Evolutionary conservation across 2,888 invertebrate genomes (phyloP), one percentile per base, ranked within the genome.

Genomic region (Agrochola circellaris): DNA sequence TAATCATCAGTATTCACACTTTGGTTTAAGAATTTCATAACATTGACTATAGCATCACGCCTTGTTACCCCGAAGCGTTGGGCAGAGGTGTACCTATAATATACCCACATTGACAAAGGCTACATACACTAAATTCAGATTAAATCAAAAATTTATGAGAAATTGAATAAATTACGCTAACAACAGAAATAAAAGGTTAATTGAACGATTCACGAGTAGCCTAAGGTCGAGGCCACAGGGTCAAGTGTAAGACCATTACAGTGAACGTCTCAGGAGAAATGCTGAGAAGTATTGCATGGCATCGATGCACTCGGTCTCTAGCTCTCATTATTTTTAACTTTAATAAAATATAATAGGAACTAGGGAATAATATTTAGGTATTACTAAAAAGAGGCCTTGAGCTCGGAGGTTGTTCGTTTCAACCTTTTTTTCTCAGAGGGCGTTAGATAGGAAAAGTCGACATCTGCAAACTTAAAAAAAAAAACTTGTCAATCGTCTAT

Each of bases 191-290:
- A 58, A 75, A 70, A 69, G 45, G 17, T 38, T 30, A 61, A 61
- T 56, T 30, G 26, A 30, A 58, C 13, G 60, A n/a, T 68, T 56
- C 62, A 48, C 42, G n/a, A 38, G 72, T 56, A 61, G 42, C 13
- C 0, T 60, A 48, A 69, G 85, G 76, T 77, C 9, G 67, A 6
- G 73, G 62, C 26, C 64, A 17, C 17, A 68, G 54, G 72, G 77
- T 87, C 69, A 86, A 73, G 65, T 62, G 75, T 56, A 51, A 60
- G 58, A 30, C 34, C 34, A 61, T 64, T 69, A 58, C 38, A 69
- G 66, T 15, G n/a, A 60, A 48, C 26, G 51, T 42, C 34, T 20
- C 0, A 11, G 34, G 74, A 76, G 84, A 86, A 86, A 86, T 58
- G 71, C 68, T 11, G 23, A 48, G 60, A 77, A 42, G 15, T 62